Base-by-base conservation (phyloP, 2,888 invertebrate genomes). In the Lissocephala sabroskyi region DNA sequence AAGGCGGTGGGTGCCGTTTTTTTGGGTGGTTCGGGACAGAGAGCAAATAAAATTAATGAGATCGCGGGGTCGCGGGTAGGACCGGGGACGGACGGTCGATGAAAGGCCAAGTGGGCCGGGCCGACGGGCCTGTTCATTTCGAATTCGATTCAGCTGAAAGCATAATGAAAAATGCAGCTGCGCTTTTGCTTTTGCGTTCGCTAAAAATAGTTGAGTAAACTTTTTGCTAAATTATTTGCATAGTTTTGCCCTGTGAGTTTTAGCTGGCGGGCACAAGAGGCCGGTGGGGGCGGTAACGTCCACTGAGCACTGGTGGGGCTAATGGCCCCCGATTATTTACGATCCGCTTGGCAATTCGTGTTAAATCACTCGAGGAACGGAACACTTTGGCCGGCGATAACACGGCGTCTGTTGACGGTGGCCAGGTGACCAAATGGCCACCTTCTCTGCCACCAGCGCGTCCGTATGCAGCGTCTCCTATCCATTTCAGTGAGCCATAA, bases 151-250 rank as follows among this genome's bases (percentile, higher is more conserved):
- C 57, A 55, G 65, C 54, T 60, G 52, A 57, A 51, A 64, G 67
- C 64, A 51, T 56, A 60, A 60, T 64, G 65, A 64, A 64, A 67
- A 67, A 60, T 60, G 57, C 67, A 64, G 67, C 64, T 67, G 67
- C 54, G 63, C 63, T 65, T 62, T 62, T 54, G 56, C 52, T 9
- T 52, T 46, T 44, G 49, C 45, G 54, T 52, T 46, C 52, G 61
- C 57, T 67, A 57, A 64, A 65, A 64, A 64, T 64, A 64, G 64
- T 64, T 64, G 64, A 54, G 64, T 52, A 64, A 66, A 64, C 57
- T 64, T 64, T 43, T 49, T 49, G 41, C 41, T 45, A 41, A 64
- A 54, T 58, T 67, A 64, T 64, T 67, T 67, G 64, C 64, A 64
- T 64, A 64, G 64, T 67, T 64, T 23, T 28, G 40, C 40, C 64